Evolutionary conservation across 2,113 vertebrate genomes (phyloP).

Genomic region (Eulacestoma nigropectus): DNA sequence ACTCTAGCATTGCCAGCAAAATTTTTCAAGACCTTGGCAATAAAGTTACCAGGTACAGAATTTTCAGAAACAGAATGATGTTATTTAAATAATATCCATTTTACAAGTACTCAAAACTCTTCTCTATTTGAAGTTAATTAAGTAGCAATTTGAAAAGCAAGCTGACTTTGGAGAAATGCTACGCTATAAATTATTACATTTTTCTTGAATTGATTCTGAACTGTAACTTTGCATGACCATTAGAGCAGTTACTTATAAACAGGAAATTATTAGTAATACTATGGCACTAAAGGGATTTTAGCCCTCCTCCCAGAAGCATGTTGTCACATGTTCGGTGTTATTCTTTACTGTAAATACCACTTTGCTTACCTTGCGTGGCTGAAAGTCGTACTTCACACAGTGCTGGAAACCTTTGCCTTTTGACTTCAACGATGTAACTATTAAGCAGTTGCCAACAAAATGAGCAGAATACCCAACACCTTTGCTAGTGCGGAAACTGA

Average conservation of each 20-base stretch:
- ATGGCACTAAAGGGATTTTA: background rate
- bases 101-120: background rate
- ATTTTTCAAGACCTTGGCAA: background rate
- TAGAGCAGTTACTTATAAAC: background rate
- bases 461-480: constrained; percentile 97
- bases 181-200: background rate
- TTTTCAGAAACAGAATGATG: background rate
- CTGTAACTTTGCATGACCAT: background rate
- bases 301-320: background rate
- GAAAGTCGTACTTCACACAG: constrained; percentile 97
- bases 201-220: background rate
- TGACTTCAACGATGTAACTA: constrained; percentile 95
- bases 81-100: background rate
- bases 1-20: background rate
- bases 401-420: constrained; percentile 99
- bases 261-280: background rate
- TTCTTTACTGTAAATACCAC: background rate
- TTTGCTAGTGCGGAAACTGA: constrained; percentile 96
- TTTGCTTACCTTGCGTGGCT: constrained; percentile 88
- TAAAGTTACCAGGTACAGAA: background rate
- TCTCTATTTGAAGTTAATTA: background rate
- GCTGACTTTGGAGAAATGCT: background rate
- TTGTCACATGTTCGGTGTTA: background rate
- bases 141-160: background rate
- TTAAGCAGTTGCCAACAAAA: constrained; percentile 96